These are phyloP conservation scores for Seriola aureovittata DNA, from an alignment of 2,113 vertebrate genomes.

Conservation along the genomic window DNA sequence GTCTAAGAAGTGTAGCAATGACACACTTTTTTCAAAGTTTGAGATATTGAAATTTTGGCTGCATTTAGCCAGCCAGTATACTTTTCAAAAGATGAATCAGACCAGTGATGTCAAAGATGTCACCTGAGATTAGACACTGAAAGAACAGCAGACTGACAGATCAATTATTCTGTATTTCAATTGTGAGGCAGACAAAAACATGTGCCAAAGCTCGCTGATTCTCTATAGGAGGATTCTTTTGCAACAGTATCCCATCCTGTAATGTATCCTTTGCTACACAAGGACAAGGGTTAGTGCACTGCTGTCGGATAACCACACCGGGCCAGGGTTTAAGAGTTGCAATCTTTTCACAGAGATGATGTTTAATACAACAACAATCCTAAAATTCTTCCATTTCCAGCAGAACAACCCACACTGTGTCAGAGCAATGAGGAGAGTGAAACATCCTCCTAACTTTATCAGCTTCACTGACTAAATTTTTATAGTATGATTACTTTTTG, in stretches of 20 bases:
- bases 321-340: not conserved
- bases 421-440: slow-evolving; percentile 24
- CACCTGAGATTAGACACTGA: not conserved
- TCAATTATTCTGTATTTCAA: not conserved
- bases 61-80: not conserved
- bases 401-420: not conserved
- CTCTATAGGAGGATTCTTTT: slow-evolving; percentile 4
- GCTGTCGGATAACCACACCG: slow-evolving; percentile 38
- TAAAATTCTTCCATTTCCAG: slow-evolving; percentile 12
- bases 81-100: slow-evolving; percentile 2
- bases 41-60: slow-evolving; percentile 5
- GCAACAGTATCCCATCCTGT: not conserved
- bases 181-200: slow-evolving; percentile 2
- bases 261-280: not conserved
- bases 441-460: not conserved
- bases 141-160: not conserved
- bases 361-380: slow-evolving; percentile 31
- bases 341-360: slow-evolving; percentile 43
- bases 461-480: slow-evolving; percentile 14
- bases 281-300: not conserved
- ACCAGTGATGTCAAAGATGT: not conserved
- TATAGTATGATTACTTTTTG: not conserved
- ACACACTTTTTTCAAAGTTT: not conserved
- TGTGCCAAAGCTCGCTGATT: not conserved
- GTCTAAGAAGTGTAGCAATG: not conserved